phyloP scores from a whole-genome alignment of 2,113 vertebrate species.

The Tupaia tana region DNA sequence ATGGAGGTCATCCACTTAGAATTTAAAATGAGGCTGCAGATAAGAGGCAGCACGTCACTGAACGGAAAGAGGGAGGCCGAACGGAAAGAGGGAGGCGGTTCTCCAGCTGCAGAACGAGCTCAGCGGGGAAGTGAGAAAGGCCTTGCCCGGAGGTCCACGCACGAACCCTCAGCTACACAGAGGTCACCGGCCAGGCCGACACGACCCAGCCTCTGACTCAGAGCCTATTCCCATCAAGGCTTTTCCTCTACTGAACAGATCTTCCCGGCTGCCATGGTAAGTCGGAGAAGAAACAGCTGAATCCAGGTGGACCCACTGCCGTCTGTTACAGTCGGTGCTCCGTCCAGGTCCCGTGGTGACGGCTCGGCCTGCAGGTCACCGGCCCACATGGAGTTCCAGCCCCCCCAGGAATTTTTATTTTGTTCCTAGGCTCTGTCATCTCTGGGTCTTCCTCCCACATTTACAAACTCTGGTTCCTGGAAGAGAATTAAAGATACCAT shows the following conservation, averaged over 20 bases:
- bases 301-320: background rate
- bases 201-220: background rate
- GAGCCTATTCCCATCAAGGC: background rate
- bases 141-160: fast-evolving
- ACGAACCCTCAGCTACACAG: background rate
- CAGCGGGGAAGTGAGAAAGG: background rate
- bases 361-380: background rate
- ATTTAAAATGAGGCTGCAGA: conserved; percentile 43
- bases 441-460: background rate
- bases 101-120: background rate
- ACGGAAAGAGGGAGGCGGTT: background rate
- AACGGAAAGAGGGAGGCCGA: background rate
- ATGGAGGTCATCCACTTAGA: background rate
- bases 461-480: conserved; percentile 18
- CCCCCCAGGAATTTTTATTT: conserved; percentile 2
- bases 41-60: background rate
- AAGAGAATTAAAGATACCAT: background rate
- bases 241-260: background rate
- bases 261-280: background rate
- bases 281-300: background rate
- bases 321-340: background rate
- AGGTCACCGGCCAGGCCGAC: background rate
- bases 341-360: too few species aligned
- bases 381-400: background rate
- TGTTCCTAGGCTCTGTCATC: background rate